Percentiles rank a stretch among this genome's conserved stretches.
Evolutionary conservation across 2,113 vertebrate genomes (phyloP).

Genomic region (Plotosus lineatus): DNA sequence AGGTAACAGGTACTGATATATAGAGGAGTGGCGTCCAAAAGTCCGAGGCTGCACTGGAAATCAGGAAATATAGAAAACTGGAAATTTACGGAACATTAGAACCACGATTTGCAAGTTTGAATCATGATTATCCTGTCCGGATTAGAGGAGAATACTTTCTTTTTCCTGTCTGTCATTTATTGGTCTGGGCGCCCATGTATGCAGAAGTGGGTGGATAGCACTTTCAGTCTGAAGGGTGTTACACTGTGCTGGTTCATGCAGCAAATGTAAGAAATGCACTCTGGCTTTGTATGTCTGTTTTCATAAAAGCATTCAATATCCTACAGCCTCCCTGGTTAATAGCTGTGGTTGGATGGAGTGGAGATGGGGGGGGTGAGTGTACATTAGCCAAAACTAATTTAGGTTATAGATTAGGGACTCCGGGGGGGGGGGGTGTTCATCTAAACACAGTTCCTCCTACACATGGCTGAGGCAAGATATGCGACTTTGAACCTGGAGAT

Average conservation of each 20-base stretch:
- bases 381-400: too few relatives aligned
- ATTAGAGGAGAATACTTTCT: not conserved
- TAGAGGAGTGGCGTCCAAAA: not conserved
- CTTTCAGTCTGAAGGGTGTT: too few relatives aligned
- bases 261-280: not conserved
- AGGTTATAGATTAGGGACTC: too few relatives aligned
- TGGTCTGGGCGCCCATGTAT: not conserved
- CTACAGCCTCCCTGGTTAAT: too few relatives aligned
- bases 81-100: not conserved
- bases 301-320: too few relatives aligned
- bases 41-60: not conserved
- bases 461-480: too few relatives aligned
- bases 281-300: not conserved
- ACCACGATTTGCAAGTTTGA: not conserved
- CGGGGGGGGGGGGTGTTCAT: too few relatives aligned
- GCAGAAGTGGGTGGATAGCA: not conserved
- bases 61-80: not conserved
- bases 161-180: not conserved
- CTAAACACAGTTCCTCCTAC: too few relatives aligned
- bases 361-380: too few relatives aligned
- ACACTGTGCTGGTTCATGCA: not conserved
- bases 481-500: too few relatives aligned
- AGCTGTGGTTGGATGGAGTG: too few relatives aligned
- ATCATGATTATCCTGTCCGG: too few relatives aligned
- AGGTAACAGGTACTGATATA: not conserved